A percentile compares a stretch with the other conserved stretches of the same genome.
phyloP scores from a whole-genome alignment of 2,888 invertebrate genomes.

The Melanchra persicariae region DNA sequence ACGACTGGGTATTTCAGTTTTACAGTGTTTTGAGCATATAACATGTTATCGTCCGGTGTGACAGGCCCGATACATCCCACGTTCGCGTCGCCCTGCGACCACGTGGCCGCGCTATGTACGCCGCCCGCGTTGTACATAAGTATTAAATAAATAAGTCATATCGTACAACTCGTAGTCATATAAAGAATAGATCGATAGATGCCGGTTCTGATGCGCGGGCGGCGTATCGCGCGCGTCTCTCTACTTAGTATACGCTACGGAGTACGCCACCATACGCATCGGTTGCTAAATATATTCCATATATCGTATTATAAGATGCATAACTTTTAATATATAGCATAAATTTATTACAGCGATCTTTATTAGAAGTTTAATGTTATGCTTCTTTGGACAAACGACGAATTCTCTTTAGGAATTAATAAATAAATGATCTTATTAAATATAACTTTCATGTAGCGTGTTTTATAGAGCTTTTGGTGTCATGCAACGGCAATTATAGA shows the following conservation, averaged over 20 bases:
- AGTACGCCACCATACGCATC: conserved; percentile 40
- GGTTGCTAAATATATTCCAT: conserved; percentile 48
- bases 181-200: conserved; percentile 65
- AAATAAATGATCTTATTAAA: conserved; percentile 47
- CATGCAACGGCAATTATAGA: conserved; percentile 43
- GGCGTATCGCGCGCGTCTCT: conserved; percentile 28
- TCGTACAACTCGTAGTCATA: conserved; percentile 81
- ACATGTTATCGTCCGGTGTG: conserved; percentile 50
- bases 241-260: conserved; percentile 63
- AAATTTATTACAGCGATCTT: conserved; percentile 55
- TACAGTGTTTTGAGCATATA: conserved; percentile 62
- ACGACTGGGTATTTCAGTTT: conserved; percentile 65
- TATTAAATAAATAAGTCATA: conserved; percentile 76
- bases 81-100: too few species aligned
- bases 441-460: conserved; percentile 60
- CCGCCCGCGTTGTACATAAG: conserved; percentile 67
- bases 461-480: conserved; percentile 67
- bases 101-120: conserved; percentile 49
- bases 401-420: conserved; percentile 59
- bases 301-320: conserved; percentile 53
- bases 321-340: conserved; percentile 49
- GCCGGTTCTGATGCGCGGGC: conserved; percentile 37
- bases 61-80: conserved; percentile 59
- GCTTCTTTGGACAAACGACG: conserved; percentile 55
- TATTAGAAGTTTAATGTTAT: conserved; percentile 41